These are phyloP conservation scores for Eurytoma adleriae DNA, from an alignment of 2,888 invertebrate species.

Conservation along the genomic window DNA sequence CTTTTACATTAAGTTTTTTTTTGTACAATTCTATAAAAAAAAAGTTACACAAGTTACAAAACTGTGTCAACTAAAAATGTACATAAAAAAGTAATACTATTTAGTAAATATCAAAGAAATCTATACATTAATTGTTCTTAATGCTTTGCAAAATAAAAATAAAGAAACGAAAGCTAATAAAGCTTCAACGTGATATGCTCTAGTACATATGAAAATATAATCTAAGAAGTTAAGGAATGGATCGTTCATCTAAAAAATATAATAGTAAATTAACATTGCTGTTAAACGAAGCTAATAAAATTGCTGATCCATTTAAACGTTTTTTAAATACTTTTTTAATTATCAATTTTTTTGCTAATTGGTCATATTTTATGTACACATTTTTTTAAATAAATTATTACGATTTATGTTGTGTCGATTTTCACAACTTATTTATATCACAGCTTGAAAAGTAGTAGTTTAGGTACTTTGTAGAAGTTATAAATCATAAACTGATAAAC, in stretches of 20 bases:
- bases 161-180: neutral
- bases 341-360: conserved; percentile 1
- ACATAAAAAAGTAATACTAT: conserved; percentile 12
- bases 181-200: neutral
- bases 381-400: conserved; percentile 1
- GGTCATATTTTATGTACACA: neutral
- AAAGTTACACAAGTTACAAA: too few relatives aligned
- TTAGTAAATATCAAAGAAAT: conserved; percentile 6
- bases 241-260: conserved; percentile 8
- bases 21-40: too few relatives aligned
- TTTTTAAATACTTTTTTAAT: neutral
- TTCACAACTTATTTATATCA: conserved; percentile 16
- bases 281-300: neutral
- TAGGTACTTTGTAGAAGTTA: conserved; percentile 12
- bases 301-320: conserved; percentile 19
- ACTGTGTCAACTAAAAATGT: too few relatives aligned
- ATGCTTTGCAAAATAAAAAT: neutral
- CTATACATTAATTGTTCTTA: neutral
- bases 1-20: too few relatives aligned
- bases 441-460: conserved; percentile 20
- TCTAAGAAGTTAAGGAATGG: conserved; percentile 26
- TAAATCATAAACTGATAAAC: neutral
- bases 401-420: neutral
- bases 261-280: neutral
- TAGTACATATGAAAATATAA: conserved; percentile 24